Base-by-base conservation (phyloP, 1,140 invertebrate genomes). In the Aphaenogaster floridana region DNA sequence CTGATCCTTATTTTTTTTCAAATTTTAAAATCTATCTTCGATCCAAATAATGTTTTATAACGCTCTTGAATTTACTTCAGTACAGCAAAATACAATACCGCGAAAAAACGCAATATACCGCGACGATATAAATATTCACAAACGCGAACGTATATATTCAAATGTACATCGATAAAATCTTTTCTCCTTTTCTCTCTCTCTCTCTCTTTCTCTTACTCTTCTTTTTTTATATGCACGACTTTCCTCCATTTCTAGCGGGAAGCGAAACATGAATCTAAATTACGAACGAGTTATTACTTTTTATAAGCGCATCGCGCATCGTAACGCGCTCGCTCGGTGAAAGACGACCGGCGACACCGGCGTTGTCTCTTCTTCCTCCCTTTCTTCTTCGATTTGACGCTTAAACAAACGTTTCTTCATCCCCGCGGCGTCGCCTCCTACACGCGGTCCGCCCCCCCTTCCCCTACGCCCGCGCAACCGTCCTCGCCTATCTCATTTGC, bases 401-500 rank as follows among this genome's bases (percentile, higher is more conserved):
- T 68, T 7, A 68, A 42, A 54, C 34, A 17, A 21, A 42, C 36
- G 21, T 34, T 6, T 42, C 6, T n/a, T 48, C 48, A 11, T 63
- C 36, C 3, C 8, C 28, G 3, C 13, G 11, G 45, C n/a, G 8
- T 39, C 0, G n/a, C 17, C 6, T 15, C 34, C 34, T 50, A 45
- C 13, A 45, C 13, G 3, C 13, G 3, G 34, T 36, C 11, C 6
- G 1, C 1, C 36, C 6, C 0, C 21, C 21, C 5, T 1, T 28
- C 54, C 1, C 21, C 28, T 28, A 28, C 28, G 28, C 28, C 28
- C 28, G 28, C 28, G 28, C 28, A 28, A 28, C 28, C 11, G 13
- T 50, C 17, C 34, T 36, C 0, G 28, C 39, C 48, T 42, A 39
- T 63, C 71, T 77, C 57, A 78, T 85, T 85, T 85, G 72, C 59